Evolutionary conservation across 2,797 vertebrate genomes (phyloP), one percentile per base, ranked within the genome.

Genomic region (Crax fasciolata): DNA sequence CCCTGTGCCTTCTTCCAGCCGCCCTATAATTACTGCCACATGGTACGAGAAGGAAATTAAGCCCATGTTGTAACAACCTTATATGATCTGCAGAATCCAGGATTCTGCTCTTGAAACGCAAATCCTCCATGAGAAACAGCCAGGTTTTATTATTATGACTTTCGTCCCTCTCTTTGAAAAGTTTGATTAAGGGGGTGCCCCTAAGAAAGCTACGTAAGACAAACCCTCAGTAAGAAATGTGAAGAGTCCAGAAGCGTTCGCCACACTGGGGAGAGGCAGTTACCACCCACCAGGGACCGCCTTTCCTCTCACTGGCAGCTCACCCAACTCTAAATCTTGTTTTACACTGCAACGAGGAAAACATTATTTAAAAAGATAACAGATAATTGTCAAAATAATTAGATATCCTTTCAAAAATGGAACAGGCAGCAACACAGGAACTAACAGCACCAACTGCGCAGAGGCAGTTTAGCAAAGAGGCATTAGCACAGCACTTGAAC

Each of bases 81-180:
- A 48, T 78, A 13, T 71, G 30, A 92, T 61, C 2, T 2, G 28
- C 24, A 59, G 41, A 10, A 20, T 70, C 38, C 7, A 27, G 6
- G 24, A 57, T 58, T 66, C 73, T 72, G 46, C 70, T 84, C 85
- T 32, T 68, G 83, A 95, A 92, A 93, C 12, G 19, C 21, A 84
- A 90, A 63, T 8, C 12, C 52, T 57, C 51, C 11, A 0, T 17
- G 62, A 57, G 58, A 11, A 46, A 21, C 65, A 59, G 30, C 17
- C 32, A 51, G 13, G 61, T 46, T 11, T 38, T 6, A 43, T 30
- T n/a, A 30, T 55, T 18, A 13, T 13, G 35, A 35, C 35, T 32
- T 10, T 4, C 27, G 41, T 62, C 10, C 5, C 7, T 13, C 11
- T 8, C 18, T 41, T 67, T 65, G 52, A 24, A 32, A 46, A 66